Conservation (phyloP, 2,113 vertebrate genomes). For the Prunella fulvescens region DNA sequence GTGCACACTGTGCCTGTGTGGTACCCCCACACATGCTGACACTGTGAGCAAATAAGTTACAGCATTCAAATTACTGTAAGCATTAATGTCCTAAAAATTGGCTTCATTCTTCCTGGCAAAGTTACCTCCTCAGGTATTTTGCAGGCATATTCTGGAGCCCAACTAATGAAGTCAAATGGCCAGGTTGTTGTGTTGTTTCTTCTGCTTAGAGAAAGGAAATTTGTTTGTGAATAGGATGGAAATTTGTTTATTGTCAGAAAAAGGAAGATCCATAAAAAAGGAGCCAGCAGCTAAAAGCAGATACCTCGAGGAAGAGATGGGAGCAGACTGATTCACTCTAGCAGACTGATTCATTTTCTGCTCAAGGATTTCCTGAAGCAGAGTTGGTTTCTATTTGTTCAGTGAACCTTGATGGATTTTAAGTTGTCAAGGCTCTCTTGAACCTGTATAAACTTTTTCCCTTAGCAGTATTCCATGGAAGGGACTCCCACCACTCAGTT, state of each 20-base stretch:
- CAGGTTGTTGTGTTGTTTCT: neutral
- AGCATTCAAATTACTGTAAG: neutral
- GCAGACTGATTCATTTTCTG: neutral
- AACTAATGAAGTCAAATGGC: neutral
- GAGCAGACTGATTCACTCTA: neutral
- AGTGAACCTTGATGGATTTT: neutral
- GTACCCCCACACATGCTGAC: fast-evolving
- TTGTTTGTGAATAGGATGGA: neutral
- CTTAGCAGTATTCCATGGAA: neutral
- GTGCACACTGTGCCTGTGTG: neutral
- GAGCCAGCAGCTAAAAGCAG: neutral
- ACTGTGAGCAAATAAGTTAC: neutral
- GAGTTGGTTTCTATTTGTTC: neutral
- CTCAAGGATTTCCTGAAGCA: neutral
- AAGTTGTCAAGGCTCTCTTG: neutral
- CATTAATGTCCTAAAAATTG: neutral
- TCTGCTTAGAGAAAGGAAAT: neutral
- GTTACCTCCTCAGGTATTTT: neutral
- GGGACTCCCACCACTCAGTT: neutral
- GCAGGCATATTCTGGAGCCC: neutral
- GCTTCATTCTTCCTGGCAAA: neutral
- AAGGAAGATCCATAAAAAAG: neutral
- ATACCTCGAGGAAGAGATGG: neutral
- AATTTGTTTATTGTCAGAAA: neutral
- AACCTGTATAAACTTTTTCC: neutral